Percentiles rank a stretch among this genome's conserved stretches.
Conservation (phyloP, 2,797 vertebrate species). For the Lophius americanus region DNA sequence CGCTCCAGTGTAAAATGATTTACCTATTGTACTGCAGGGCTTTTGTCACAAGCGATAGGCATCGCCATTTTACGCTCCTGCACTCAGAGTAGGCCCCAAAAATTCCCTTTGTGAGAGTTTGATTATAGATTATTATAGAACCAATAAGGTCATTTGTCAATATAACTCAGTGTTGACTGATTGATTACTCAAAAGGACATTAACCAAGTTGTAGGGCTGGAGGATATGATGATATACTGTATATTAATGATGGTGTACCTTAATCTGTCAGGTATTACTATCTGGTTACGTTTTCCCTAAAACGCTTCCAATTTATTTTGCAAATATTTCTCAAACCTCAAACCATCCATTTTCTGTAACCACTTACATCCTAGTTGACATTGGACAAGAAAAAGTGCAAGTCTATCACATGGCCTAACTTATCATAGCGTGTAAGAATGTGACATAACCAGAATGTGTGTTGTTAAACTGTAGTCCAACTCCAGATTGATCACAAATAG, state of each 20-base stretch:
- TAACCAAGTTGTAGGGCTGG: not conserved
- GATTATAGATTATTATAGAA: too few species aligned
- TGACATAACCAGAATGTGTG: too few species aligned
- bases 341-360: too few species aligned
- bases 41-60: not conserved
- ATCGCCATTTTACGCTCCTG: too few species aligned
- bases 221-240: not conserved
- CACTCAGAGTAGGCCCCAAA: too few species aligned
- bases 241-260: not conserved
- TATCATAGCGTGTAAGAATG: too few species aligned
- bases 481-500: not conserved
- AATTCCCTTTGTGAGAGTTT: too few species aligned
- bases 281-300: not conserved
- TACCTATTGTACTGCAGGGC: slow-evolving; percentile 8
- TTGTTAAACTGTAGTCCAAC: not conserved
- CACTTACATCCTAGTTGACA: too few species aligned
- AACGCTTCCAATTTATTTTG: too few species aligned
- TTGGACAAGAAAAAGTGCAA: too few species aligned
- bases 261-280: not conserved
- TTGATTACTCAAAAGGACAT: not conserved
- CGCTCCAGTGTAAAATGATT: not conserved
- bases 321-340: too few species aligned
- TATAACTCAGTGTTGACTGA: not conserved
- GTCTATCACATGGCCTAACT: too few species aligned
- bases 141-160: not conserved